Base-by-base conservation (phyloP, 2,113 vertebrate species). In the Tapirus terrestris region DNA sequence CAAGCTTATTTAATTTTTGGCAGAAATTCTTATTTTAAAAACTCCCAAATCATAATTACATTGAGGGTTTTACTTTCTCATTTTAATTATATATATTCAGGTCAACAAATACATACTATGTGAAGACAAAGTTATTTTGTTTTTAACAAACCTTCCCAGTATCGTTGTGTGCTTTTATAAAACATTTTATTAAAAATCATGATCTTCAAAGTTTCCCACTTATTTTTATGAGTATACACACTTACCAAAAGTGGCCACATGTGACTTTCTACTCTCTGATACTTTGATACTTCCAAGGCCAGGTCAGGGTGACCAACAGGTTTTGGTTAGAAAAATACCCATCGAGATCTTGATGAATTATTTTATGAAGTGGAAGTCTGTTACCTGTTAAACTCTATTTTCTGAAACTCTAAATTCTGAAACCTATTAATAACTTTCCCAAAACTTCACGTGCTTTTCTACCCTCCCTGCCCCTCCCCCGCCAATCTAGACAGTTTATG, bases 21-120 rank as follows among this genome's bases (percentile, higher is more conserved):
- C 56, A 95, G n/a, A 77, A 56, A 82, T 79, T 75, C 20, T 93
- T 85, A 80, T 70, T 75, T 60, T 90, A 61, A 92, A 97, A 82
- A 56, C 20, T 48, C 65, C 17, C 5, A 70, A 80, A 90, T 79
- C n/a, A 87, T 94, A 87, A 83, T 92, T 72, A 89, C 16, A 65
- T 61, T 31, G 13, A 89, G 27, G 16, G 18, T 65, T 89, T 91
- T 93, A 95, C 86, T 89, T 95, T 89, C 16, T 5, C n/a, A 91
- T 3, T 89, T 89, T 76, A 88, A 76, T 68, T 36, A 56, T 56
- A 92, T 87, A 72, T 73, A 89, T 80, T 83, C 33, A 85, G 73
- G 23, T 88, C 14, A 13, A 58, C 39, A 92, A 96, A 87, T 82
- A 53, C 1, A 75, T 18, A 45, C 29, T 51, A 6, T 75, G 23